phyloP scores from a whole-genome alignment of 2,113 vertebrate genomes.

The Gracilinanus agilis region DNA sequence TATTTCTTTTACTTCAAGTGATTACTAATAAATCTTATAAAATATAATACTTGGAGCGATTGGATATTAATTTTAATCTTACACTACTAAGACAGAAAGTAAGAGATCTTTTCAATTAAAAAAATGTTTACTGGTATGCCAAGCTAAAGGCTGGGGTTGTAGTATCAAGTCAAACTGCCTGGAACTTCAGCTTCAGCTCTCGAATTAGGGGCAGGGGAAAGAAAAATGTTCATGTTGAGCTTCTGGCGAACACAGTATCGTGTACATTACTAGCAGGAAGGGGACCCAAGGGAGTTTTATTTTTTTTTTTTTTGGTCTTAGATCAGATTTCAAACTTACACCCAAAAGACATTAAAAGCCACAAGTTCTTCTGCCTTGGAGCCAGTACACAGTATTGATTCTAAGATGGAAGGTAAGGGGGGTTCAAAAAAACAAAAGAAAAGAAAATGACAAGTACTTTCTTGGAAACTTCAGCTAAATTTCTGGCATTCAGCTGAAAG shows the following conservation, averaged over 20 bases:
- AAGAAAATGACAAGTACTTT: neutral
- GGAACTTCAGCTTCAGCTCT: neutral
- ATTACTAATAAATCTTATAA: too few species aligned
- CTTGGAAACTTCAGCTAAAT: neutral
- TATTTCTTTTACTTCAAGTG: too few species aligned
- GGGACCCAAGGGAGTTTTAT: neutral
- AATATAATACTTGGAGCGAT: too few species aligned
- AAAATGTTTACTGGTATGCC: neutral
- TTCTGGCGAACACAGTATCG: neutral
- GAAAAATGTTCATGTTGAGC: neutral
- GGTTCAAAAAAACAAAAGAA: too few species aligned
- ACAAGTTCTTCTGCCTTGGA: neutral
- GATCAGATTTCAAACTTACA: neutral
- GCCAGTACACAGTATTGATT: too few species aligned
- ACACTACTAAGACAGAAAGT: too few species aligned
- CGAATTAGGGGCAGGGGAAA: neutral
- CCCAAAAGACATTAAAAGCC: neutral
- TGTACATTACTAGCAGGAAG: neutral
- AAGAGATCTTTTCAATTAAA: too few species aligned
- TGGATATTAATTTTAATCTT: too few species aligned
- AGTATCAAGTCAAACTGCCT: neutral
- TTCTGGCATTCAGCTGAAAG: neutral
- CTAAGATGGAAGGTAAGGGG: too few species aligned
- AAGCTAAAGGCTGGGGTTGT: neutral
- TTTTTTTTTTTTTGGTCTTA: neutral